Evolutionary conservation across 2,888 invertebrate species (phyloP), one percentile per base, ranked within the genome.

Genomic region (Busseola fusca): DNA sequence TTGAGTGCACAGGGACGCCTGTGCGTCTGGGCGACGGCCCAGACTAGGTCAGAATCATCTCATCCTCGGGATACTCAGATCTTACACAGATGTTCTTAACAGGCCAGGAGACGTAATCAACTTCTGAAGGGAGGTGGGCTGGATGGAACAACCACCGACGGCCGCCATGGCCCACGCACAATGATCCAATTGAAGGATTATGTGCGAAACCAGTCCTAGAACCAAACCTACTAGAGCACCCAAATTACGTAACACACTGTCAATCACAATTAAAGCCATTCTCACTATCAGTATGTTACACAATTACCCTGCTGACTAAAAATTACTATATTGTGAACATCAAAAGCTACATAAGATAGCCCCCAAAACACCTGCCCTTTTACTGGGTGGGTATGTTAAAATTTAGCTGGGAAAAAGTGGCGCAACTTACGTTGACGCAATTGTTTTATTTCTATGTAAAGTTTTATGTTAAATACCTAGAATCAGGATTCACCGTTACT

Each of bases 401-500:
- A 34, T 48, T 25, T 18, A 60, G 25, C 40, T 40, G 25, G 25
- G 6, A 25, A 21, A 18, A 18, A 40, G 40, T 25, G 6, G 40
- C 18, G 12, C 25, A 25, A 40, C 12, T 6, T 60, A n/a, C n/a
- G n/a, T n/a, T n/a, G n/a, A n/a, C n/a, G n/a, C n/a, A n/a, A n/a
- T n/a, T n/a, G n/a, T 45, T 63, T 25, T 10, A 34, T 10, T 14
- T 40, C 14, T 25, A 34, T 45, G 10, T 66, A 34, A 59, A 40
- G 34, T 21, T 34, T 34, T 34, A 18, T 25, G 5, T 25, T 25
- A n/a, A 14, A 30, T 45, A 98, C 98, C 98, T 98, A 9, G 97
- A 97, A 93, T 99, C 99, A 25, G 97, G 91, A 54, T 96, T 96
- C 7, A 98, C 96, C n/a, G 97, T 96, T 7, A 99, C 99, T 74